Evolutionary conservation across 2,113 vertebrate genomes (phyloP), one percentile per base, ranked within the genome.

Genomic region (Osmerus eperlanus): DNA sequence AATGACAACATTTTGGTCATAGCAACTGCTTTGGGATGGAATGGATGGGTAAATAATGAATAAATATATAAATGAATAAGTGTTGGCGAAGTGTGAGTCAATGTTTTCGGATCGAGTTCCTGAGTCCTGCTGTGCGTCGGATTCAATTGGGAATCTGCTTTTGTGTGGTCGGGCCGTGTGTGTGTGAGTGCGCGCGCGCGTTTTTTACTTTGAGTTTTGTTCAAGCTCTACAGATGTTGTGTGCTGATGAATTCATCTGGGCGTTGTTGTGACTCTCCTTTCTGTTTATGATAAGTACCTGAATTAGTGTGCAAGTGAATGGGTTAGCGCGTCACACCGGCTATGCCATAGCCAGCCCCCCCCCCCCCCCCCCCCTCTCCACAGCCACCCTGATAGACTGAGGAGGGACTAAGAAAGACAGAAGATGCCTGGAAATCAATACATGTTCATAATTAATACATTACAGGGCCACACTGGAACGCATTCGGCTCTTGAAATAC

Each of bases 1-100:
- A 68, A 66, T 83, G 63, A 75, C n/a, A 23, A 75, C 62, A 76
- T 36, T 25, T 75, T 73, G 76, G 65, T 68, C 68, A 36, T 51
- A 32, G 55, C 73, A 69, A 72, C 80, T 76, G 78, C 68, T 81
- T 82, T 82, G 65, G 83, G 53, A 60, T 81, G 73, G 82, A 85
- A 85, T 74, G 75, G 82, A 80, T 78, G 85, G 86, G 79, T 19
- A 58, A 84, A 79, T 86, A 87, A 90, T 78, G 83, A 87, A 86
- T 89, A 85, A 87, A 90, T 84, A 86, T 83, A 87, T 88, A 85
- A 90, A 88, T 80, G 79, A 88, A 84, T 87, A 85, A 88, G 81
- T 76, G 77, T 76, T 74, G 76, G 86, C 66, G 74, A 87, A 85
- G 82, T 79, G 80, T 73, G 86, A 91, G 88, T 91, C 85, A 55